These are phyloP conservation scores for Stenoptilia bipunctidactyla DNA, from an alignment of 2,888 invertebrate species.

Conservation along the genomic window DNA sequence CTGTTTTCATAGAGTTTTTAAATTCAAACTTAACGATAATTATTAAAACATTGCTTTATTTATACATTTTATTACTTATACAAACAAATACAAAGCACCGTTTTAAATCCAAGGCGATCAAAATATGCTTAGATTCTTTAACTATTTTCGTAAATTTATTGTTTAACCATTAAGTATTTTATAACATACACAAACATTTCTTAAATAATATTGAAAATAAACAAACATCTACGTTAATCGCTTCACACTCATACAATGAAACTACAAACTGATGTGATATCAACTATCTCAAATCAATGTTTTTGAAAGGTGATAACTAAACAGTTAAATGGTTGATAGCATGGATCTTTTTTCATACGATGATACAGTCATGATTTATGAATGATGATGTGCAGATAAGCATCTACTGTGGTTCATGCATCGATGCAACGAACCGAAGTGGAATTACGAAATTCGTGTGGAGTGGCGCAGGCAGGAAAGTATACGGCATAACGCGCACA, in stretches of 20 bases:
- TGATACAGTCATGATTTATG: conserved; percentile 30
- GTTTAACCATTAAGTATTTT: no score
- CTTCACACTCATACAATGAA: conserved; percentile 17
- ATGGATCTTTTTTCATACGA: conserved; percentile 8
- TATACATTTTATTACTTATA: no score
- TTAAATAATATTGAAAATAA: not conserved
- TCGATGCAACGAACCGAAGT: conserved; percentile 64
- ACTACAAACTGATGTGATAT: conserved; percentile 20
- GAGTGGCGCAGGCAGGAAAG: conserved; percentile 49
- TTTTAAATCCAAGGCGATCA: no score
- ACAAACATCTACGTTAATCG: not conserved
- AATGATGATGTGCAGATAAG: conserved; percentile 55
- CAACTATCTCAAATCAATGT: conserved; percentile 18
- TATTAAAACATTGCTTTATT: no score
- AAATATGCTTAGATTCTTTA: no score
- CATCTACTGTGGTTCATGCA: conserved; percentile 67
- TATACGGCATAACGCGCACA: conserved; percentile 58
- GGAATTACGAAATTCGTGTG: conserved; percentile 55
- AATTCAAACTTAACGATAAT: no score
- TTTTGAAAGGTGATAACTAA: conserved; percentile 21
- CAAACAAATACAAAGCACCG: no score
- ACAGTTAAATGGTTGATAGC: conserved; percentile 23
- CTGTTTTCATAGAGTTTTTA: no score
- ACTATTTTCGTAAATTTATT: no score
- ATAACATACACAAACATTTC: not conserved